phyloP scores from a whole-genome alignment of 2,888 invertebrate species.

The Latrodectus hesperus region DNA sequence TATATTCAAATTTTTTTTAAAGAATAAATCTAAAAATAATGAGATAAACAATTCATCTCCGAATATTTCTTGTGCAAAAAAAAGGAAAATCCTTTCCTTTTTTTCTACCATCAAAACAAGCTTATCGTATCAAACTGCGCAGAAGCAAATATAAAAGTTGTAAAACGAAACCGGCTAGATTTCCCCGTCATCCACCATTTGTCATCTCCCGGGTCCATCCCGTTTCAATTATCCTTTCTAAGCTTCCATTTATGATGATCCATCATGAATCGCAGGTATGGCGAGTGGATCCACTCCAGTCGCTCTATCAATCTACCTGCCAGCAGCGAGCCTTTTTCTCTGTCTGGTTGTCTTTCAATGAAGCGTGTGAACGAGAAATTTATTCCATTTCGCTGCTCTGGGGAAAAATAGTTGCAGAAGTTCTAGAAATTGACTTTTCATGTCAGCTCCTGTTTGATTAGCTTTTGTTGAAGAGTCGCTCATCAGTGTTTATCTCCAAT shows the following conservation, averaged over 20 bases:
- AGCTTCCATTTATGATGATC: not conserved
- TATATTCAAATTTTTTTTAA: no score
- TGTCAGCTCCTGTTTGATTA: constrained; percentile 33
- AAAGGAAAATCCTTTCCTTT: no score
- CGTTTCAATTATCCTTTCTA: constrained; percentile 19
- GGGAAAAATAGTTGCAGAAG: constrained; percentile 8
- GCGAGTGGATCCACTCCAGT: not conserved
- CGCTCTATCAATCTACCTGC: not conserved
- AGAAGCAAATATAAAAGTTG: no score
- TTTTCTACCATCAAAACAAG: no score
- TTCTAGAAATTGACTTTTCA: constrained; percentile 21
- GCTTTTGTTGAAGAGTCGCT: constrained; percentile 2
- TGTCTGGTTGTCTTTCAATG: constrained; percentile 6
- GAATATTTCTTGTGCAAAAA: no score
- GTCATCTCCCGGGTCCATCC: not conserved
- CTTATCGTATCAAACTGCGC: no score
- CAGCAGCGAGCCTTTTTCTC: not conserved
- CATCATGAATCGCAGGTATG: not conserved
- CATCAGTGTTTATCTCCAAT: constrained; percentile 24
- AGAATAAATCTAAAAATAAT: no score
- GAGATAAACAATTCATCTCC: no score
- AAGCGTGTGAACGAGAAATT: constrained; percentile 21
- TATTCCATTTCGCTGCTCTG: constrained; percentile 10
- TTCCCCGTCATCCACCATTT: no score
- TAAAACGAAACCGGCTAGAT: no score